Evolutionary conservation across 1,140 invertebrate genomes (phyloP), one percentile per base, ranked within the genome.

Genomic region (Dolichoris vasculosae): DNA sequence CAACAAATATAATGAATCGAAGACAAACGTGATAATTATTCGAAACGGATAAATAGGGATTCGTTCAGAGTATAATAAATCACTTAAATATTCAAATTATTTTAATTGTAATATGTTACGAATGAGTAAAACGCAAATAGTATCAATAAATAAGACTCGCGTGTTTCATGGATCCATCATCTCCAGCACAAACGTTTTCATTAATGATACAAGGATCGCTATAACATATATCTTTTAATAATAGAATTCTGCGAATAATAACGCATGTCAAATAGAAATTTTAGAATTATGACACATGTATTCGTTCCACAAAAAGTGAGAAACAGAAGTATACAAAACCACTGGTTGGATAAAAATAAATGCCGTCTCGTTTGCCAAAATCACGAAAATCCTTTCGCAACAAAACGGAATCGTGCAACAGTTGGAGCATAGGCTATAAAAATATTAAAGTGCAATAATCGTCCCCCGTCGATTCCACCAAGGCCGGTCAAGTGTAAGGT

Each of bases 361-460:
- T 73, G 20, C 38, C 23, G 69, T 0, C 69, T 73, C 69, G 69
- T 73, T 73, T 73, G 69, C 69, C 69, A 73, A 73, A 73, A 43
- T 40, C 69, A 43, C 69, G 69, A n/a, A 38, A 73, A 73, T 73
- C 69, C 38, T 73, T 73, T 73, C 69, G 40, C 69, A 73, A 73
- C 38, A 38, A 59, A 15, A 69, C 23, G 55, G 55, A 59, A 26
- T 77, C 40, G 75, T 40, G 82, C 82, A 84, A 84, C 82, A 84
- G 82, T 84, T 78, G 82, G 73, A 63, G 43, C 59, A 40, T 38
- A 35, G 17, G 59, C 30, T 6, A 51, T 32, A 76, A 86, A 82
- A 82, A 82, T 82, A 86, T 86, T 76, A 86, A 86, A 86, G 64
- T 82, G 79, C 79, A 82, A 86, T 82, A 82, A 82, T 85, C 79